Evolutionary conservation across 2,888 invertebrate species (phyloP).

Genomic region (Mythimna albipuncta): DNA sequence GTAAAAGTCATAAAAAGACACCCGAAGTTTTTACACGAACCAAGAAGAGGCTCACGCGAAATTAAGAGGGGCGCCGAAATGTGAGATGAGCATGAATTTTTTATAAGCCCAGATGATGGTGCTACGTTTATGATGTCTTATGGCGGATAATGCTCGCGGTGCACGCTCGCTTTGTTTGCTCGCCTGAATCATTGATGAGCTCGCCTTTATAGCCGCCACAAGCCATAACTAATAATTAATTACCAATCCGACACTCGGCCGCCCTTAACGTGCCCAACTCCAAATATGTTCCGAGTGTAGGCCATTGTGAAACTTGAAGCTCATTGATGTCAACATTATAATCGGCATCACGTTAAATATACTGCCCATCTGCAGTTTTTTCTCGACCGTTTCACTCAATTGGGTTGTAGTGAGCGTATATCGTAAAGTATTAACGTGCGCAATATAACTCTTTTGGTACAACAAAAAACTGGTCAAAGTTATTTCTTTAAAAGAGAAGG

Average conservation of each 20-base stretch:
- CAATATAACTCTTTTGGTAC: slow-evolving; percentile 63
- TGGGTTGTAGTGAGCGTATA: slow-evolving; percentile 56
- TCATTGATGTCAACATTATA: slow-evolving; percentile 67
- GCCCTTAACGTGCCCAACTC: slow-evolving; percentile 64
- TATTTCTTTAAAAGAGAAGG: slow-evolving; percentile 58
- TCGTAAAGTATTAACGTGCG: slow-evolving; percentile 64
- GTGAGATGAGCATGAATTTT: slow-evolving; percentile 91
- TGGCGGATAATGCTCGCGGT: slow-evolving; percentile 86
- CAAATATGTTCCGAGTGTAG: slow-evolving; percentile 66
- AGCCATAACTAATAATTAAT: slow-evolving; percentile 87
- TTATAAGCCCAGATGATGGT: slow-evolving; percentile 91
- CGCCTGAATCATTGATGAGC: slow-evolving; percentile 88
- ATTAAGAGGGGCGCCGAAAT: slow-evolving; percentile 91
- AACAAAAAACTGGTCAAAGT: slow-evolving; percentile 58
- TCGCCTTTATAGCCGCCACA: slow-evolving; percentile 83
- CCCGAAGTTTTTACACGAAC: slow-evolving; percentile 91
- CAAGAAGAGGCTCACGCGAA: slow-evolving; percentile 90
- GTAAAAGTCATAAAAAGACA: slow-evolving; percentile 91
- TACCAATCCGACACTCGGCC: slow-evolving; percentile 73
- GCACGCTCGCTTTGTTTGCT: slow-evolving; percentile 87
- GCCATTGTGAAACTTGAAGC: slow-evolving; percentile 66
- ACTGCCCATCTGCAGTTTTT: slow-evolving; percentile 67
- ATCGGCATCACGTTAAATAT: slow-evolving; percentile 67
- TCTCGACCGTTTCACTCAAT: slow-evolving; percentile 62
- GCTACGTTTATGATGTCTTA: slow-evolving; percentile 90